Base-by-base conservation (phyloP, 1,140 invertebrate species). In the Euwallacea fornicatus region DNA sequence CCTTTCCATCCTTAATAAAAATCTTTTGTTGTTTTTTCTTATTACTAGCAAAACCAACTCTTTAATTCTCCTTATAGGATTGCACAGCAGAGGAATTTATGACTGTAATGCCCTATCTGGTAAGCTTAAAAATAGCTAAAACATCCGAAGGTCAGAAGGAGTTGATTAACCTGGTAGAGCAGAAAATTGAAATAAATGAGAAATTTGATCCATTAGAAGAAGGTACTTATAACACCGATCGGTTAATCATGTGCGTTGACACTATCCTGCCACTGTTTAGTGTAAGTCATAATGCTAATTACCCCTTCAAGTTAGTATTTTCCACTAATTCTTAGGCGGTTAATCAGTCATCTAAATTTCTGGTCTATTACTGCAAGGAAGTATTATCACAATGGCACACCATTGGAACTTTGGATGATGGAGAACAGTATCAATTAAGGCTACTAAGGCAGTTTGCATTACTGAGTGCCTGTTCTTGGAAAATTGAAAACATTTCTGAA, bases 381-480 rank as follows among this genome's bases (percentile, higher is more conserved):
- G 88, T 97, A 44, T 80, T 97, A 64, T 89, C 91, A 59, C 83
- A 84, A 63, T 88, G 86, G 84, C 82, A 85, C 74, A 82, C 84
- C 62, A 84, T 89, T 70, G 77, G 77, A 21, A 82, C 82, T 65
- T 80, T 87, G 71, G 85, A 87, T 43, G 88, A 90, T 77, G 88
- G 88, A 46, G 86, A 86, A 73, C 88, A 93, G 78, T 81, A 88
- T 8, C 91, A 95, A 77, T 81, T 96, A 54, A 92, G 95, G 77
- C 81, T 97, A 65, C 83, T 98, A 21, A 95, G 96, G 82, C 84
- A 94, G 43, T 88, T 97, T 78, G 94, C 95, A 21, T 94, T 98
- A 83, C 86, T 97, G 62, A 87, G 88, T 68, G 85, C 89, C 75
- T 87, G 90, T 85, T 89, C 87, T 83, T 91, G 55, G 87, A 66